These are phyloP conservation scores for Macrosiphum euphorbiae DNA, from an alignment of 2,888 invertebrate genomes.

Conservation along the genomic window DNA sequence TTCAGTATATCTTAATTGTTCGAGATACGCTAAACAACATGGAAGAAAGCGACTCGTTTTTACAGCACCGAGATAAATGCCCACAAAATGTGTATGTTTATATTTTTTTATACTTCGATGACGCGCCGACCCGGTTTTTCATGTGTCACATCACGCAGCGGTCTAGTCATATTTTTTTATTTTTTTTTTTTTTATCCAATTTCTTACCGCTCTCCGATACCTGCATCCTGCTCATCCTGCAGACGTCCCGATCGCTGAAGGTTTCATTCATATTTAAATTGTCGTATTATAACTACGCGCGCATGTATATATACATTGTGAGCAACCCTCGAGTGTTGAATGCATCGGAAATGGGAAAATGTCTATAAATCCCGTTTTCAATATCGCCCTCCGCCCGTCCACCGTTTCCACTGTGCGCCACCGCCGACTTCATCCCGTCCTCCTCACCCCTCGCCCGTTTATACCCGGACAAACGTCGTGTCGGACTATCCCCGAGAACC, in stretches of 20 bases:
- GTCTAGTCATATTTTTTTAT: neutral
- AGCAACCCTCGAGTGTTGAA: slow-evolving; percentile 25
- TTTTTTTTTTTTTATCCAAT: slow-evolving; percentile 1
- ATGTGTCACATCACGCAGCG: neutral
- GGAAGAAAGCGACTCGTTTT: neutral
- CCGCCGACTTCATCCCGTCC: neutral
- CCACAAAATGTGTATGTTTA: neutral
- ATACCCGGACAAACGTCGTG: slow-evolving; percentile 3
- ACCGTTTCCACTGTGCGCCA: no score
- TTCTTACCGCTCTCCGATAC: neutral
- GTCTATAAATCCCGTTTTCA: slow-evolving; percentile 58
- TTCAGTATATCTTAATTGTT: neutral
- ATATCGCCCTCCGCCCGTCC: slow-evolving; percentile 7
- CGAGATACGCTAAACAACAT: neutral
- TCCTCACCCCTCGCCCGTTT: neutral
- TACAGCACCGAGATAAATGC: neutral
- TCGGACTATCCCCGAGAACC: slow-evolving; percentile 2
- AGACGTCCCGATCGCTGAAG: neutral
- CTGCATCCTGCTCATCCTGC: neutral
- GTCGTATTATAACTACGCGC: slow-evolving; percentile 2
- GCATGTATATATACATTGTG: neutral
- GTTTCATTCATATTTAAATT: slow-evolving; percentile 61
- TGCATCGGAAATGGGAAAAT: slow-evolving; percentile 54
- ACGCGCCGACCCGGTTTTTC: neutral
- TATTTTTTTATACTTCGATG: neutral